Conservation (phyloP, 2,797 vertebrate genomes). For the Cuniculus paca region DNA sequence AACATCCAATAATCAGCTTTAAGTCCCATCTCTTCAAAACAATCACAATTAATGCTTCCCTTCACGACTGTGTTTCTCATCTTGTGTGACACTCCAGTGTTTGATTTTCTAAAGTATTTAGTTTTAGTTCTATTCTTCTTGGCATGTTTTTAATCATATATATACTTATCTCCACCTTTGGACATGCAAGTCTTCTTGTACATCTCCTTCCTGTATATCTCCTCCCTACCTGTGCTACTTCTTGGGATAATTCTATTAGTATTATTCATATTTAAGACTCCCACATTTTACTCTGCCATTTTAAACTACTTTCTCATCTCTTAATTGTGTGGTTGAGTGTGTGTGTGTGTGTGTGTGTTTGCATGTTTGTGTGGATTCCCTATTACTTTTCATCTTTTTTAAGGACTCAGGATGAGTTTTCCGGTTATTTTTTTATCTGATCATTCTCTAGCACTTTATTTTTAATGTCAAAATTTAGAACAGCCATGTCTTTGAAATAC, state of each 20-base stretch:
- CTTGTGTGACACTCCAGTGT: background rate
- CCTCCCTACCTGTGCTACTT: background rate
- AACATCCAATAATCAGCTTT: background rate
- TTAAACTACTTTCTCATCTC: background rate
- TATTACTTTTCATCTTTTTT: background rate
- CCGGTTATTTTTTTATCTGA: background rate
- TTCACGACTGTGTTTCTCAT: background rate
- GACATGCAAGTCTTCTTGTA: fast-evolving
- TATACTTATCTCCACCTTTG: background rate
- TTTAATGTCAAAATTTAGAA: background rate
- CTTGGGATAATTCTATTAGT: background rate
- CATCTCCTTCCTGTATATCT: background rate
- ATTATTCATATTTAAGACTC: background rate
- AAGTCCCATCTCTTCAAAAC: background rate
- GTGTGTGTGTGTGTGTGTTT: background rate
- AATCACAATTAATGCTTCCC: background rate
- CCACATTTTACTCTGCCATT: background rate
- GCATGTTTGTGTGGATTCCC: background rate
- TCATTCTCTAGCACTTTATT: background rate
- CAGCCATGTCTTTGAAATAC: background rate
- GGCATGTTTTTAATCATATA: background rate
- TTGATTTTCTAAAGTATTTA: background rate
- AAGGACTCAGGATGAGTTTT: background rate
- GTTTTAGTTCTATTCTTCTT: background rate
- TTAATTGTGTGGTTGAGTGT: background rate